Evolutionary conservation across 1,140 invertebrate species (phyloP).

Genomic region (Argopecten irradians): DNA sequence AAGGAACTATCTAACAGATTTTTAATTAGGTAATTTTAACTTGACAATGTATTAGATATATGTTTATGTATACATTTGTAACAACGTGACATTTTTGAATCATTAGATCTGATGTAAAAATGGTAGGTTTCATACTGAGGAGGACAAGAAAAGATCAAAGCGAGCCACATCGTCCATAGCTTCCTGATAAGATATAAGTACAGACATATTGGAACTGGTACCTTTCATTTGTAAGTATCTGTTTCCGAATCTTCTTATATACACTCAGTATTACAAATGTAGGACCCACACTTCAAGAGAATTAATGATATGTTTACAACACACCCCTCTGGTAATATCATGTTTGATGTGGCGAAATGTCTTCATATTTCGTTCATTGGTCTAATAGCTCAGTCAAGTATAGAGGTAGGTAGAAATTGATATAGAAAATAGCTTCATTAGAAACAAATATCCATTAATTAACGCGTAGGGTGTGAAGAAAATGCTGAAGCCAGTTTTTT

Average conservation of each 20-base stretch:
- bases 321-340: conserved; percentile 21
- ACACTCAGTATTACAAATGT: conserved; percentile 8
- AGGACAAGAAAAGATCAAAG: neutral
- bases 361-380: neutral
- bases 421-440: neutral
- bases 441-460: neutral
- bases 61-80: neutral
- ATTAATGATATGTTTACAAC: conserved; percentile 23
- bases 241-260: conserved; percentile 22
- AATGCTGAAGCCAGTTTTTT: neutral
- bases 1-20: neutral
- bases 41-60: neutral
- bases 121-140: neutral
- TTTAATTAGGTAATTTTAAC: neutral
- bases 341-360: conserved; percentile 13
- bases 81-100: neutral
- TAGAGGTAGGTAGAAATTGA: neutral
- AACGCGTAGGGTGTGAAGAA: neutral
- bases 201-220: neutral
- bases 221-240: conserved; percentile 22
- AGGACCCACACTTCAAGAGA: neutral
- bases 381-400: neutral
- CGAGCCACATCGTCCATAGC: neutral
- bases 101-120: neutral
- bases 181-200: neutral